Evolutionary conservation across 92 coral and sea anemone genomes (phyloP).

Genomic region (Siderastrea siderea): DNA sequence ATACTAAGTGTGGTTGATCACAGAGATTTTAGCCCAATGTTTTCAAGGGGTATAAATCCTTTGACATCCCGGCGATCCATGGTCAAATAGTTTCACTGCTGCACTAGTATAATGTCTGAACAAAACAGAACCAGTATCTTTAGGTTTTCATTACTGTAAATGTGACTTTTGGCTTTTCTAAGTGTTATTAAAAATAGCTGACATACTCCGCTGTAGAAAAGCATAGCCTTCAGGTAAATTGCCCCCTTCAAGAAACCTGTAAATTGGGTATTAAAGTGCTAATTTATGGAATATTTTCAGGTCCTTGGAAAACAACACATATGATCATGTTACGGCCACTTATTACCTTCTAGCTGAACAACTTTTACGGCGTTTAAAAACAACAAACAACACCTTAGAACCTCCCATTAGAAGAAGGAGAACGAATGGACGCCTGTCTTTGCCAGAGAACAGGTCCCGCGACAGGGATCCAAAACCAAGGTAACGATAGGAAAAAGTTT

Average conservation of each 20-base stretch:
- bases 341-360: constrained; percentile 97
- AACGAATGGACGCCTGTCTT: constrained; percentile 64
- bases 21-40: too few species aligned
- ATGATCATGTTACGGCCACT: constrained; percentile 92
- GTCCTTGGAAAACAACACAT: constrained; percentile 88
- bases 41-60: too few species aligned
- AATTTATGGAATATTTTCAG: constrained; percentile 40
- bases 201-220: not conserved
- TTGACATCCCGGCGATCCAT: not conserved
- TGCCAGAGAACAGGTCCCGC: constrained; percentile 56
- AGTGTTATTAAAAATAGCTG: not conserved
- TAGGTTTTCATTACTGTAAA: too few species aligned
- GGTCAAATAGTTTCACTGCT: not conserved
- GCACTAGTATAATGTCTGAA: too few species aligned
- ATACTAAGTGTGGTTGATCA: too few species aligned
- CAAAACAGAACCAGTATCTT: too few species aligned
- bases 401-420: constrained; percentile 26
- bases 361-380: constrained; percentile 81
- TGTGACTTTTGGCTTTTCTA: too few species aligned
- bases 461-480: constrained; percentile 8
- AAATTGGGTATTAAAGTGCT: not conserved
- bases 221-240: not conserved
- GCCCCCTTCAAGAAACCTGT: not conserved
- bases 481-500: not conserved
- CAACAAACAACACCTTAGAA: constrained; percentile 46